A percentile compares a stretch with the other conserved stretches of the same genome.
Evolutionary conservation across 2,113 vertebrate species (phyloP).

Genomic region (Eurypyga helias): DNA sequence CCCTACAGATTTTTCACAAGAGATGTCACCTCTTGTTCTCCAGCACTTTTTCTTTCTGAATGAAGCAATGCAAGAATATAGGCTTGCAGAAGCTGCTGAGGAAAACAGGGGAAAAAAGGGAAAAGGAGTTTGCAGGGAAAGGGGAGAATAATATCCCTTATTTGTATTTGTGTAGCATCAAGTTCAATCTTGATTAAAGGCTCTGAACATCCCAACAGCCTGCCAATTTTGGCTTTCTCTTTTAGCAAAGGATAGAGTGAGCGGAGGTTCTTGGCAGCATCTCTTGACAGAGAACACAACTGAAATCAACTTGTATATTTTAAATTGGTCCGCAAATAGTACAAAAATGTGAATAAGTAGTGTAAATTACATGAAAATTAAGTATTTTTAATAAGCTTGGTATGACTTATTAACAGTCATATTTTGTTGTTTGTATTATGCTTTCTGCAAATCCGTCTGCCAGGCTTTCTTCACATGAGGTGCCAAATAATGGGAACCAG

Average conservation of each 20-base stretch:
- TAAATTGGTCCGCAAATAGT: background rate
- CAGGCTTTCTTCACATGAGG: background rate
- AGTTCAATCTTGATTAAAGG: background rate
- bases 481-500: background rate
- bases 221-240: conserved; percentile 4
- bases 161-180: conserved; percentile 23
- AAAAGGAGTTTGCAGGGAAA: background rate
- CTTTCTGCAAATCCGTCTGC: background rate
- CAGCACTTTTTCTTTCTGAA: background rate
- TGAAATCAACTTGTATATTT: background rate
- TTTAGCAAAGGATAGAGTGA: background rate
- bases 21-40: background rate
- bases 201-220: background rate
- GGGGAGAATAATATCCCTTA: background rate
- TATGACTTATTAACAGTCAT: background rate
- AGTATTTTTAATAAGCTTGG: background rate
- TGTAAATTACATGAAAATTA: background rate
- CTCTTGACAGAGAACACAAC: background rate
- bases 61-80: background rate
- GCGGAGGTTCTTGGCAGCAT: background rate
- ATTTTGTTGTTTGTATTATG: background rate
- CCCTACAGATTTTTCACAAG: background rate
- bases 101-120: background rate
- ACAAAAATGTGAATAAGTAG: background rate
- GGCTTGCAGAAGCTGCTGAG: background rate